These are phyloP conservation scores for Catharus fuscescens DNA, from an alignment of 2,113 vertebrate genomes.

Conservation along the genomic window DNA sequence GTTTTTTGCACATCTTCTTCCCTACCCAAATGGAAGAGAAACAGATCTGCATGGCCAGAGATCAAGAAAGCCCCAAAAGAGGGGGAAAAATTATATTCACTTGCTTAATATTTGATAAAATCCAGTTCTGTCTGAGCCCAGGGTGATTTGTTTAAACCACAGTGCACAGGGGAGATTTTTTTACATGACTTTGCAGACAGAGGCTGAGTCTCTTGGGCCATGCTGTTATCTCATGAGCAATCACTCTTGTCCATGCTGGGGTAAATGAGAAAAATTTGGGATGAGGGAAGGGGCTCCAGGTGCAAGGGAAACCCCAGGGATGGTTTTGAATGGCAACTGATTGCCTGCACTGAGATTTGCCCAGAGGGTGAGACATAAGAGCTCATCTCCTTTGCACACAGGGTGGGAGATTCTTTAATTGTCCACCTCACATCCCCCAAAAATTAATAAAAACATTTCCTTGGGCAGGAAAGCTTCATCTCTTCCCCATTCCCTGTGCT, in stretches of 20 bases:
- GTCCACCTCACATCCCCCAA: not conserved
- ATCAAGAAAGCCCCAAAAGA: not conserved
- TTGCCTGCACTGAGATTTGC: not conserved
- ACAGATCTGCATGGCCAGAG: not conserved
- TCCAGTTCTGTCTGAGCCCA: not conserved
- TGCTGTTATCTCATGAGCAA: not conserved
- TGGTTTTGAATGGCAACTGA: not conserved
- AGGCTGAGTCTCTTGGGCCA: not conserved
- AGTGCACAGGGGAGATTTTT: not conserved
- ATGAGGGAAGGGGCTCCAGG: not conserved
- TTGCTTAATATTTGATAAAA: not conserved
- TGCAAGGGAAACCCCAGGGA: not conserved
- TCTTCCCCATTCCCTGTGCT: not conserved
- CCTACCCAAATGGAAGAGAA: not conserved
- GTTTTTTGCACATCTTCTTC: not conserved
- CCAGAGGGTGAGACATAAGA: not conserved
- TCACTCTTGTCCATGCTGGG: not conserved
- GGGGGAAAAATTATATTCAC: not conserved
- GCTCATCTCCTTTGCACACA: not conserved
- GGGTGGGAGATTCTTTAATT: not conserved
- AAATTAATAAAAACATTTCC: not conserved
- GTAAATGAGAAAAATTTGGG: not conserved
- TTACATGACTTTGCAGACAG: not conserved
- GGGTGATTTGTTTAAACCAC: not conserved
- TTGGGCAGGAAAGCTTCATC: not conserved